Conservation (phyloP, 2,888 invertebrate species). For the Caenorhabditis sp. region DNA sequence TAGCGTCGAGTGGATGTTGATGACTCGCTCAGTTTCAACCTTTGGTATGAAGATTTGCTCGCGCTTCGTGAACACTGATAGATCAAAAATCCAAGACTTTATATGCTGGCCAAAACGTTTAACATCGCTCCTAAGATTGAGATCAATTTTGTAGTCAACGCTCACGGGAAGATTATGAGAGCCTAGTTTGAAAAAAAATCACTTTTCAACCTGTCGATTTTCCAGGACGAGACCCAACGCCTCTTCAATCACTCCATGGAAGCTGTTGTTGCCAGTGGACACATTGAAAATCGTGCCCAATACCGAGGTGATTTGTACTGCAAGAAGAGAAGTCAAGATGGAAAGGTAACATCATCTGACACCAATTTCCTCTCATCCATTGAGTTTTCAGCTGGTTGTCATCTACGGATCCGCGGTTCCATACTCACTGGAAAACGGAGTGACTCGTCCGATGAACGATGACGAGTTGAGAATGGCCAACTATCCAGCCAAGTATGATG, state of each 20-base stretch:
- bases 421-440: slow-evolving; percentile 33
- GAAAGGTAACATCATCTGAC: slow-evolving; percentile 36
- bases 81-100: no score
- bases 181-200: no score
- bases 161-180: no score
- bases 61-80: no score
- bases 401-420: slow-evolving; percentile 49
- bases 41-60: no score
- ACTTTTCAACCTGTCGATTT: no score
- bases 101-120: no score
- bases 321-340: slow-evolving; percentile 40
- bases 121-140: no score
- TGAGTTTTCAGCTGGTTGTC: slow-evolving; percentile 23
- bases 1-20: no score
- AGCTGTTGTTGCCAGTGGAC: slow-evolving; percentile 46
- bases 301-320: slow-evolving; percentile 60
- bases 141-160: no score
- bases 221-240: slow-evolving; percentile 37
- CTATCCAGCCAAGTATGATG: slow-evolving; percentile 40
- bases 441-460: slow-evolving; percentile 52
- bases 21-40: no score
- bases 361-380: neutral
- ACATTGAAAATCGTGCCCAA: slow-evolving; percentile 40
- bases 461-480: slow-evolving; percentile 39
- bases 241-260: slow-evolving; percentile 64